Conservation (phyloP, 2,888 invertebrate species). For the Baccha elongata region DNA sequence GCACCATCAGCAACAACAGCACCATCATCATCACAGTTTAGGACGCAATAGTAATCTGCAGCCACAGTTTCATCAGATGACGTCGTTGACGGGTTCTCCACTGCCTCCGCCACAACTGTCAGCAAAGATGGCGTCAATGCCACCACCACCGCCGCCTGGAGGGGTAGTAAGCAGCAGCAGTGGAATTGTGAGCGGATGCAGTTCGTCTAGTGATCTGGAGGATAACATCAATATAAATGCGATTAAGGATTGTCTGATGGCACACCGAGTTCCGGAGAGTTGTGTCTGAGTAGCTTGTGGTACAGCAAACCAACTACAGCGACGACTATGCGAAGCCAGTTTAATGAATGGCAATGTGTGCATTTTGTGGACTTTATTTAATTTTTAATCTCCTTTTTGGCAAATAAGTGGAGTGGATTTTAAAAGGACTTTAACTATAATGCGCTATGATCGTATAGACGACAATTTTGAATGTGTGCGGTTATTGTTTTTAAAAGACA, state of each 20-base stretch:
- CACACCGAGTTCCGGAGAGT: slow-evolving; percentile 93
- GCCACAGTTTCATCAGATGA: slow-evolving; percentile 68
- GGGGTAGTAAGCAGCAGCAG: slow-evolving; percentile 59
- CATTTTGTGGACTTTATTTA: slow-evolving; percentile 25
- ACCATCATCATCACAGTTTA: slow-evolving; percentile 69
- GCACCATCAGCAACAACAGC: slow-evolving; percentile 68
- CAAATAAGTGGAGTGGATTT: slow-evolving; percentile 16
- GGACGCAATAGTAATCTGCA: slow-evolving; percentile 71
- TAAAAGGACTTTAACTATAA: slow-evolving; percentile 11
- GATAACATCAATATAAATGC: slow-evolving; percentile 90
- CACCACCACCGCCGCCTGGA: slow-evolving; percentile 35
- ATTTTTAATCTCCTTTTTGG: slow-evolving; percentile 19
- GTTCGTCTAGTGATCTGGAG: slow-evolving; percentile 81
- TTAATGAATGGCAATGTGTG: slow-evolving; percentile 7
- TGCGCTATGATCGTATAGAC: background rate
- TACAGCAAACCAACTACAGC: background rate
- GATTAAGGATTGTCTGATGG: slow-evolving; percentile 93
- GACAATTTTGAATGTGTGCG: background rate
- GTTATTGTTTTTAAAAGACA: slow-evolving; percentile 5
- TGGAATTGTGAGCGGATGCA: slow-evolving; percentile 75
- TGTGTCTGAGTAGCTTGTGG: slow-evolving; percentile 87
- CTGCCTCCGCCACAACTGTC: slow-evolving; percentile 23
- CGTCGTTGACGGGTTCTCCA: slow-evolving; percentile 51
- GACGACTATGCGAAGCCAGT: slow-evolving; percentile 7
- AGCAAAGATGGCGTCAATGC: slow-evolving; percentile 76